A percentile compares a stretch with the other conserved stretches of the same genome.
Conservation (phyloP, 2,797 vertebrate genomes). For the Philypnodon macrostomus region DNA sequence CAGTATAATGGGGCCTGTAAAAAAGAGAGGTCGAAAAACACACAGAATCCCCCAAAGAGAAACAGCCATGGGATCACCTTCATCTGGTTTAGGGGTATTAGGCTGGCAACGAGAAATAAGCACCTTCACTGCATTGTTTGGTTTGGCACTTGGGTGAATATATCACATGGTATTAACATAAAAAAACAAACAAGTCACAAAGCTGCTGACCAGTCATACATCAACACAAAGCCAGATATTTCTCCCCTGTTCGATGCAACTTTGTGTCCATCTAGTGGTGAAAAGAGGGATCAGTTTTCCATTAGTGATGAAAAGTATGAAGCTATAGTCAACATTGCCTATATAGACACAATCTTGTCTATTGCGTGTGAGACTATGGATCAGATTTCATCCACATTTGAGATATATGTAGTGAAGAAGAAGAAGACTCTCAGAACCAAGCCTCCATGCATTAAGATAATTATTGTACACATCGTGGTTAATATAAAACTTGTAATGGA, state of each 20-base stretch:
- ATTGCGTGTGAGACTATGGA: too few relatives aligned
- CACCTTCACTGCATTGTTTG: too few relatives aligned
- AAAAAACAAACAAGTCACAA: conserved; percentile 23
- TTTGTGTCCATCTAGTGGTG: conserved; percentile 47
- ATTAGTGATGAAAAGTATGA: too few relatives aligned
- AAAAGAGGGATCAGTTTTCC: conserved; percentile 15
- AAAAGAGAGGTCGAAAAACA: conserved; percentile 33
- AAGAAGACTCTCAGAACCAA: too few relatives aligned
- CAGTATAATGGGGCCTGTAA: conserved; percentile 42
- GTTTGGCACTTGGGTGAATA: conserved; percentile 16
- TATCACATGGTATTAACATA: background rate
- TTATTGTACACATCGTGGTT: background rate
- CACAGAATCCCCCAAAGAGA: conserved; percentile 17
- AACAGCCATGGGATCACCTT: conserved; percentile 13
- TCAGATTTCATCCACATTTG: too few relatives aligned
- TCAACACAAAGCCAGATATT: conserved; percentile 4
- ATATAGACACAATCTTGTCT: too few relatives aligned
- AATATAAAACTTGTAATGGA: too few relatives aligned
- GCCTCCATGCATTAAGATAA: background rate
- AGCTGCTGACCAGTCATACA: too few relatives aligned
- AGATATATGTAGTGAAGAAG: too few relatives aligned
- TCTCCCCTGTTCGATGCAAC: conserved; percentile 9
- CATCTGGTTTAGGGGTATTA: conserved; percentile 16
- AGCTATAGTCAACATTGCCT: too few relatives aligned
- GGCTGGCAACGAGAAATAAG: conserved; percentile 28